These are phyloP conservation scores for Hypotaenidia okinawae DNA, from an alignment of 2,797 vertebrate genomes.

Conservation along the genomic window DNA sequence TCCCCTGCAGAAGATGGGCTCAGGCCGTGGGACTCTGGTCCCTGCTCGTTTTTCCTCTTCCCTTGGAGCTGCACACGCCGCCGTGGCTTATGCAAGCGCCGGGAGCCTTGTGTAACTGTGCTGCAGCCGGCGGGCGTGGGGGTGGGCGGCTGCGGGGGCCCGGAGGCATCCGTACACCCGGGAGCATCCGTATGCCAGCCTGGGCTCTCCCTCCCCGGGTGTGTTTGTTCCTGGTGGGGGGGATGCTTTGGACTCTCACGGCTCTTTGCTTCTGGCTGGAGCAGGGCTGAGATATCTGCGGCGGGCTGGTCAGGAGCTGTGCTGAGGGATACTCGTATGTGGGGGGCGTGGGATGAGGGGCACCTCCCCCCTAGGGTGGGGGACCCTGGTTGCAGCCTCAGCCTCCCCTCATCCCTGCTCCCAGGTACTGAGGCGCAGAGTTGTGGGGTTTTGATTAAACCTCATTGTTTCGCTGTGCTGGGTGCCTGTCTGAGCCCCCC, in stretches of 20 bases:
- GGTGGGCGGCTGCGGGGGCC: neutral
- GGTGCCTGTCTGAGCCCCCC: neutral
- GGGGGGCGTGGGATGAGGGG: neutral
- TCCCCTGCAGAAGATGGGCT: fast-evolving
- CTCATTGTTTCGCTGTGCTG: fast-evolving
- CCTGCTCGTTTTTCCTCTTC: neutral
- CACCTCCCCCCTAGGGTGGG: neutral
- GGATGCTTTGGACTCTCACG: neutral
- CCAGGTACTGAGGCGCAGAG: fast-evolving
- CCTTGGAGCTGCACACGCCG: neutral
- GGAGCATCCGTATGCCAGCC: neutral
- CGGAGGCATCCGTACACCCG: neutral
- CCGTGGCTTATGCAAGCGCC: neutral
- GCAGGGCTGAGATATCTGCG: fast-evolving
- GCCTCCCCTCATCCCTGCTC: fast-evolving
- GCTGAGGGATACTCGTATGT: fast-evolving
- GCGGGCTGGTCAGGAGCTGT: fast-evolving
- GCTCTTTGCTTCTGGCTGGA: neutral
- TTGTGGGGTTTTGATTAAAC: neutral
- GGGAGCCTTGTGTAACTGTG: conserved; percentile 30
- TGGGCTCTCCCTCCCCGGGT: neutral
- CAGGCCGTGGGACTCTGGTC: fast-evolving
- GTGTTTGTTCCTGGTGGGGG: fast-evolving
- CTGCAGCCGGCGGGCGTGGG: neutral
- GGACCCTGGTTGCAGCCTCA: neutral